Evolutionary conservation across 1,140 invertebrate genomes (phyloP), one percentile per base, ranked within the genome.

Genomic region (Pseudomyrmex dendroicus): DNA sequence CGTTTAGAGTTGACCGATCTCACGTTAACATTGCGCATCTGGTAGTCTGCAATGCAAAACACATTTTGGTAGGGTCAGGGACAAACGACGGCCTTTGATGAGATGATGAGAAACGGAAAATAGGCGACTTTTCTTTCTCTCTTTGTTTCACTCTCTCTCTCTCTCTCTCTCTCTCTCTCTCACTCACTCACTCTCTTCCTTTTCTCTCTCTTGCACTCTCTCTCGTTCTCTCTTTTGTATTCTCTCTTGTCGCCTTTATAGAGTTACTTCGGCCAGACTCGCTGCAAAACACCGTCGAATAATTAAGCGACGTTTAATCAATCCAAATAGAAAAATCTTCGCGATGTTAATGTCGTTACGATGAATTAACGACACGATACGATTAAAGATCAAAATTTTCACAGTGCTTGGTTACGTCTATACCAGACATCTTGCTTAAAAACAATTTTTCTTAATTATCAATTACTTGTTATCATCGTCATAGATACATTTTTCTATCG

Each of bases 21-120:
- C 95, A 96, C 95, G 95, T 96, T 96, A 95, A 96, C 96, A 96
- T 96, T 96, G 95, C 96, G 95, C 95, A 95, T 96, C 95, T 96
- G 96, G 95, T 95, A 96, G 95, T 96, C 96, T 96, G 95, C 95
- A 96, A 96, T 96, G 95, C 91, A 94, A 94, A 94, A 94, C 93
- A 94, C 90, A 94, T 73, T 94, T 93, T 93, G 93, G 94, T 89
- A 94, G 93, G 91, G 91, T 94, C 92, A 94, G 94, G 86, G 90
- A 92, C 92, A 93, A 93, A 92, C 92, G 91, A 91, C 92, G 91
- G 91, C 88, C 88, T 89, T 89, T 87, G 82, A 77, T 82, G 89
- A 78, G 73, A 70, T 85, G 85, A 89, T 73, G 88, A 86, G 82
- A 88, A 89, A 89, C 88, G 84, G 84, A 67, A 82, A 83, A 54